A percentile compares a stretch with the other conserved stretches of the same genome.
These are phyloP conservation scores for Norana najaformis DNA, from an alignment of 2,888 invertebrate species.

Conservation along the genomic window DNA sequence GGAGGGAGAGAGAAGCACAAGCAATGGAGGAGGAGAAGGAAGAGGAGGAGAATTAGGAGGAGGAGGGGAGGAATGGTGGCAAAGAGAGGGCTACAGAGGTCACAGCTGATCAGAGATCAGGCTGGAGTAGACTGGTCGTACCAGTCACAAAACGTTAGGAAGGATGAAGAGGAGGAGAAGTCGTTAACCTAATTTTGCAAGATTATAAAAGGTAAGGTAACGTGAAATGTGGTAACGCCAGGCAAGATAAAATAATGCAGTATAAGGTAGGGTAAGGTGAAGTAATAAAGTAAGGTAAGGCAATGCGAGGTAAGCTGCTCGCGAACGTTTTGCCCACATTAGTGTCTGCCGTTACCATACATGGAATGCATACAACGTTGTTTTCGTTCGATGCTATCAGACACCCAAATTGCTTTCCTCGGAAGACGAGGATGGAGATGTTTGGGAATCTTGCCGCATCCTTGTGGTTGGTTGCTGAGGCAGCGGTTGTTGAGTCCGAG, in stretches of 20 bases:
- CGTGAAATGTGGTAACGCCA: neutral
- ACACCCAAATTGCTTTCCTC: neutral
- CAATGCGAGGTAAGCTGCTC: neutral
- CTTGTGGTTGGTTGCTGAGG: neutral
- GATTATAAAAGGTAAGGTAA: too few relatives aligned
- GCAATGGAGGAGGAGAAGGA: too few relatives aligned
- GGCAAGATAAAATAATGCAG: neutral
- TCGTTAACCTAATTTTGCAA: too few relatives aligned
- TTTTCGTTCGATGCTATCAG: neutral
- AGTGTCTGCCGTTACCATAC: neutral
- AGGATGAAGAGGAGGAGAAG: too few relatives aligned
- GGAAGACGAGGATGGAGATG: neutral
- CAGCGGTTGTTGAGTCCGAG: neutral
- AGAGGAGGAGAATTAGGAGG: neutral
- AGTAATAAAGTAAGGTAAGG: neutral
- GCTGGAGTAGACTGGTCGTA: neutral
- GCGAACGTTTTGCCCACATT: neutral
- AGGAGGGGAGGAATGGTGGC: neutral
- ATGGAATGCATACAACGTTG: neutral
- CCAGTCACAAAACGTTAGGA: too few relatives aligned
- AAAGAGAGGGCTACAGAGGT: neutral
- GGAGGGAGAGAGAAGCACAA: neutral
- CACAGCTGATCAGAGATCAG: neutral
- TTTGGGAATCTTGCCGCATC: neutral
- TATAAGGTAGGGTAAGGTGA: neutral